Evolutionary conservation across 2,888 invertebrate genomes (phyloP).

Genomic region (Arrhopalites spinosus): DNA sequence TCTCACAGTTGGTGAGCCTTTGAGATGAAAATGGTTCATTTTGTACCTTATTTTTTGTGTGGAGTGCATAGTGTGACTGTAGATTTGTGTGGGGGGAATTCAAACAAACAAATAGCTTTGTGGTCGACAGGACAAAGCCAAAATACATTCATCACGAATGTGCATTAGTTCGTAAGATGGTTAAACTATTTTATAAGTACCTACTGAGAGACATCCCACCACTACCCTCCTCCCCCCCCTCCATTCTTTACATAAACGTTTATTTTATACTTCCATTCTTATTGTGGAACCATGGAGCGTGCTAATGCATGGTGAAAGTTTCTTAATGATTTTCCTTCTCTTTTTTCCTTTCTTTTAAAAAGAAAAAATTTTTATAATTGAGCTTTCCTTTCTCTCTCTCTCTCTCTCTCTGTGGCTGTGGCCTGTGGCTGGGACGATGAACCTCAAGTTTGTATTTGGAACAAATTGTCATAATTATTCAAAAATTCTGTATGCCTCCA

Average conservation of each 20-base stretch:
- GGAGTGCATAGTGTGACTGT: background rate
- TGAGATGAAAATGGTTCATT: slow-evolving; percentile 5
- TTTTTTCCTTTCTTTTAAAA: background rate
- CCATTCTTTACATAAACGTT: too few species aligned
- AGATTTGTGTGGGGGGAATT: background rate
- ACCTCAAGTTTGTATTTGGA: too few species aligned
- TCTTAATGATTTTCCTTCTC: slow-evolving; percentile 9
- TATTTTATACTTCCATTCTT: too few species aligned
- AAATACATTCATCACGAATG: slow-evolving; percentile 25
- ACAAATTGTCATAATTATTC: too few species aligned
- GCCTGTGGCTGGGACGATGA: background rate
- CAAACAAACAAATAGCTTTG: slow-evolving; percentile 10
- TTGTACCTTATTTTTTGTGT: background rate
- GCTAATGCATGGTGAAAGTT: slow-evolving; percentile 22
- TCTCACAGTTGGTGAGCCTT: too few species aligned
- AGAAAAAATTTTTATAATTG: background rate
- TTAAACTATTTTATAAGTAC: too few species aligned
- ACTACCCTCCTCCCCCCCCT: too few species aligned
- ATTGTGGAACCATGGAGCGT: slow-evolving; percentile 25
- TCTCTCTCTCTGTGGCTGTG: background rate
- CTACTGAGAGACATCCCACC: too few species aligned
- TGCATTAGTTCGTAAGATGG: slow-evolving; percentile 21
- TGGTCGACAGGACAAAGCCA: slow-evolving; percentile 17
- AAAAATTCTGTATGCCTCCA: too few species aligned
- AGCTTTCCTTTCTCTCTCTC: background rate